Evolutionary conservation across 2,888 invertebrate species (phyloP), one percentile per base, ranked within the genome.

Genomic region (Tinea pellionella): DNA sequence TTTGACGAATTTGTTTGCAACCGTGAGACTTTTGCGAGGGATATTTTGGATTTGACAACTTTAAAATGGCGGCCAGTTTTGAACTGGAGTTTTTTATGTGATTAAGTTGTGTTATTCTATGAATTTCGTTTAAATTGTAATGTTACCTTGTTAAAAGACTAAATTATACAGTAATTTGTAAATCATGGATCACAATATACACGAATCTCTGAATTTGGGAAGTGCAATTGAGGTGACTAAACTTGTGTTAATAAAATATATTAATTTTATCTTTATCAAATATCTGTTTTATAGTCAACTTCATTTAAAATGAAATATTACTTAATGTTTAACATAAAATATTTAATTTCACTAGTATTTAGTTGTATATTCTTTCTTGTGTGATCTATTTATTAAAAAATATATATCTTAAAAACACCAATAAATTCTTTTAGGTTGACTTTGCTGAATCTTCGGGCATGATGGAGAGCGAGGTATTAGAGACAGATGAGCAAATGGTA

Each of bases 51-150:
- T 83, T 84, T 87, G 87, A 84, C 85, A 84, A 74, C 73, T 47
- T 68, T 83, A 86, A 82, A 85, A 88, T 88, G 88, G 88, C 88
- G 88, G 88, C 81, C 79, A 77, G 84, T 73, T 88, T 88, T 86
- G 71, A 88, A 87, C 80, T 79, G 66, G 65, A 70, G 68, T 66
- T 78, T 63, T 67, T 69, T 69, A 67, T 64, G 63, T 67, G 66
- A 71, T 71, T 67, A 62, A 57, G 61, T 60, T 59, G 15, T 32
- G 6, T 15, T 32, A 32, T 53, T 24, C 3, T 4, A 24, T 9
- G 6, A 18, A 9, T 24, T 16, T 19, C 18, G 18, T 4, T 2
- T n/a, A 42, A 18, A 12, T 42, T n/a, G 18, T n/a, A 12, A 9
- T 42, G 47, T 29, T 6, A 30, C 12, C 2, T 59, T 15, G 47